These are phyloP conservation scores for Sphecodes monilicornis DNA, from an alignment of 2,888 invertebrate species.

Conservation along the genomic window DNA sequence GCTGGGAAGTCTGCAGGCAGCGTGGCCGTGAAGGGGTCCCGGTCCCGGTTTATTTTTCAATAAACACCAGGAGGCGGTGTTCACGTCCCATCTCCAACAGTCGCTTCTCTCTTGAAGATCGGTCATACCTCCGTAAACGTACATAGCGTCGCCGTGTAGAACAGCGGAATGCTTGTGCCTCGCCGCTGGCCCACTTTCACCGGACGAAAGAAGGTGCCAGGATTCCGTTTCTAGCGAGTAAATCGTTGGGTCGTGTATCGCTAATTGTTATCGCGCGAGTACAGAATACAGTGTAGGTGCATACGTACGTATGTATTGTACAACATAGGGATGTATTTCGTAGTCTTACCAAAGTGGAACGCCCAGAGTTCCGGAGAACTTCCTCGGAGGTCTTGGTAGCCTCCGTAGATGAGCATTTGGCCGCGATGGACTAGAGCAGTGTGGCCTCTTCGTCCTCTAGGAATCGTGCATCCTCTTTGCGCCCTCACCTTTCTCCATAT, in stretches of 20 bases:
- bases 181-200: constrained; percentile 87
- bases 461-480: constrained; percentile 86
- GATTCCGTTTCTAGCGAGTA: constrained; percentile 90
- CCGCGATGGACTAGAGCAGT: constrained; percentile 92
- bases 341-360: constrained; percentile 90
- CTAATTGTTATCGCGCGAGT: background rate
- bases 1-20: constrained; percentile 91
- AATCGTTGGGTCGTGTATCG: background rate
- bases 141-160: constrained; percentile 91
- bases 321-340: too few relatives aligned
- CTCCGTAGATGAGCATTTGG: constrained; percentile 94
- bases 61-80: constrained; percentile 88
- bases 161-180: constrained; percentile 95
- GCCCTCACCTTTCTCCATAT: constrained; percentile 87
- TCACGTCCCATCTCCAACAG: constrained; percentile 91
- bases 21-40: constrained; percentile 91
- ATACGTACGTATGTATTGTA: too few relatives aligned
- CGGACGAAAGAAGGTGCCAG: constrained; percentile 89
- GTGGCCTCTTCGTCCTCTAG: constrained; percentile 93
- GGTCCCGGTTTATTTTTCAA: constrained; percentile 89
- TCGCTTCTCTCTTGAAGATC: constrained; percentile 92
- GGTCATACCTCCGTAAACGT: constrained; percentile 95
- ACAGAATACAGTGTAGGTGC: too few relatives aligned
- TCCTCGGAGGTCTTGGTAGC: constrained; percentile 93
- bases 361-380: constrained; percentile 95